Evolutionary conservation across 1,140 invertebrate genomes (phyloP).

Genomic region (Geopemphigus sp.): DNA sequence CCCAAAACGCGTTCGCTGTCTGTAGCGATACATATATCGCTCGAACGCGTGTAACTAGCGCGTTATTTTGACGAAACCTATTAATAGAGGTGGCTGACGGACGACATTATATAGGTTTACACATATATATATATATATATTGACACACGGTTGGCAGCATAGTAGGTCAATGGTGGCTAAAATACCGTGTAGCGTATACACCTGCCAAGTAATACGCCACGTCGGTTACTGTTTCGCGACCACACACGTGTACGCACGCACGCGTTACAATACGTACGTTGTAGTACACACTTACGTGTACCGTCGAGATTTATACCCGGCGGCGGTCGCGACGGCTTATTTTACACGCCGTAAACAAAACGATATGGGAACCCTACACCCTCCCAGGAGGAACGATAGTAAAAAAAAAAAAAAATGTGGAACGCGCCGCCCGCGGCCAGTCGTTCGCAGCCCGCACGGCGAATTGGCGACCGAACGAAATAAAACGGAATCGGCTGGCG

Average conservation of each 20-base stretch:
- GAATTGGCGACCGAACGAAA: not conserved
- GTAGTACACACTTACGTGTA: not conserved
- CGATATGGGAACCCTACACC: too few species aligned
- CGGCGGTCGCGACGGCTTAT: not conserved
- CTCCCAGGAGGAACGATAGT: too few species aligned
- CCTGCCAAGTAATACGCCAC: conserved; percentile 16
- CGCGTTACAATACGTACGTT: too few species aligned
- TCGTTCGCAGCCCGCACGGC: too few species aligned
- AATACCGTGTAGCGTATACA: not conserved
- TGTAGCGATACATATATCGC: too few species aligned
- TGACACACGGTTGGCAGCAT: conserved; percentile 3
- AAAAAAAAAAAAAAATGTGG: too few species aligned
- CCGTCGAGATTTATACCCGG: too few species aligned
- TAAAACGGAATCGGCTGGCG: not conserved
- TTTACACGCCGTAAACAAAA: too few species aligned
- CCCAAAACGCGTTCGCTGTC: too few species aligned
- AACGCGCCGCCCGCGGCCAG: too few species aligned
- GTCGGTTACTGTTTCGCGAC: not conserved
- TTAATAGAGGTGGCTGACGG: conserved; percentile 9
- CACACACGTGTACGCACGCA: not conserved
- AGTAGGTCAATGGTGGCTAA: conserved; percentile 30
- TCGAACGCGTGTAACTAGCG: too few species aligned
- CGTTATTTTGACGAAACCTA: conserved; percentile 18
- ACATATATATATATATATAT: not conserved
- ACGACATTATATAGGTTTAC: not conserved